Conservation (phyloP, 1,140 invertebrate species). For the Phthorimaea operculella region DNA sequence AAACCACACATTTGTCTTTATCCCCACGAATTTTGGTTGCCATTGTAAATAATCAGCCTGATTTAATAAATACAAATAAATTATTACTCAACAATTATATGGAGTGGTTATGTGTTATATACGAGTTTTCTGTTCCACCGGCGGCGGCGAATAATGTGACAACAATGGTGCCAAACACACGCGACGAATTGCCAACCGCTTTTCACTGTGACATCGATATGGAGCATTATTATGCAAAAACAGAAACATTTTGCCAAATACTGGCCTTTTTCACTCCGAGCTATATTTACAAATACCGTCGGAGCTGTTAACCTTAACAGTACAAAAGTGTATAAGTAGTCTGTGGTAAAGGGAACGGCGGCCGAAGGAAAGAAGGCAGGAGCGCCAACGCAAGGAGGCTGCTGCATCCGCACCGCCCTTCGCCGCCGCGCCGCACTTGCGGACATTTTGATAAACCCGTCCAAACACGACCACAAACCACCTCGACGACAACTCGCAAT, state of each 20-base stretch:
- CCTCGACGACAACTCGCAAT: constrained; percentile 35
- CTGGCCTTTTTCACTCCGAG: constrained; percentile 9
- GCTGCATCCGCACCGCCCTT: constrained; percentile 14
- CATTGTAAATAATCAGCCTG: too few relatives aligned
- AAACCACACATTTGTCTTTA: too few relatives aligned
- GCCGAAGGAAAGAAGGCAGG: constrained; percentile 28
- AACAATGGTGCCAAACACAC: constrained; percentile 61
- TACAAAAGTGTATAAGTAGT: constrained; percentile 16
- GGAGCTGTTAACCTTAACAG: constrained; percentile 46
- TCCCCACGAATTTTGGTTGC: too few relatives aligned
- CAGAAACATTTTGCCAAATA: neutral
- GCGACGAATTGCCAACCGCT: constrained; percentile 49
- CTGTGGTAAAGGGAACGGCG: constrained; percentile 26
- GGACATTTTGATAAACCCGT: constrained; percentile 36
- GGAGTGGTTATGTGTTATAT: constrained; percentile 33
- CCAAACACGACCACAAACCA: constrained; percentile 20
- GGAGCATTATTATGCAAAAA: constrained; percentile 22
- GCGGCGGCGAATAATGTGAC: constrained; percentile 43
- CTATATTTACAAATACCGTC: constrained; percentile 57
- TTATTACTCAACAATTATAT: constrained; percentile 36
- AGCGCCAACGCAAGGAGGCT: constrained; percentile 28
- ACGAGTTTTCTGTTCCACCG: constrained; percentile 54
- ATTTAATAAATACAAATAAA: too few relatives aligned
- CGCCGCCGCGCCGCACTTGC: constrained; percentile 14
- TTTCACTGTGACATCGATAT: constrained; percentile 45